Conservation (phyloP, 1,140 invertebrate species). For the Tetramorium parvispinum region DNA sequence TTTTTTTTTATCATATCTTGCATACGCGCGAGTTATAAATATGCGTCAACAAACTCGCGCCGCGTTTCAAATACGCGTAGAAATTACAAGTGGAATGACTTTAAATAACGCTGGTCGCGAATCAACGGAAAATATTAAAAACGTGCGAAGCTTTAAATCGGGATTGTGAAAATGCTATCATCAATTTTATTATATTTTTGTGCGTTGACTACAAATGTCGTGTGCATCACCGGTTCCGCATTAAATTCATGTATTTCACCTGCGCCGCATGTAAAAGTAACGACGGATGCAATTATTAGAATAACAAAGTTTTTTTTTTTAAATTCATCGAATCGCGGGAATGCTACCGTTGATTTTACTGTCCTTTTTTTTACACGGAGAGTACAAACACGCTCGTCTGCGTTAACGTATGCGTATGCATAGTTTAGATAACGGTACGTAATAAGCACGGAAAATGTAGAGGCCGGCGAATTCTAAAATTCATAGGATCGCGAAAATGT, state of each 20-base stretch:
- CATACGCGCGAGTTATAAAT: neutral
- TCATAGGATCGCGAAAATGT: conserved; percentile 21
- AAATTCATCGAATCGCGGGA: neutral
- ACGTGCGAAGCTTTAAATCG: neutral
- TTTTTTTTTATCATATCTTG: conserved; percentile 9
- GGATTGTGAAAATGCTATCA: neutral
- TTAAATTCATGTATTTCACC: neutral
- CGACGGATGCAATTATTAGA: neutral
- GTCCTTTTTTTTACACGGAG: neutral
- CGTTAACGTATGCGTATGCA: neutral
- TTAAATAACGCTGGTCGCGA: neutral
- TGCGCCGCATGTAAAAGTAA: neutral
- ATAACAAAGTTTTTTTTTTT: neutral
- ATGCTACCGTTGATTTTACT: neutral
- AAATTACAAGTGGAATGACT: conserved; percentile 1
- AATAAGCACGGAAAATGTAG: conserved; percentile 19
- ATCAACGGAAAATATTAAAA: conserved; percentile 4
- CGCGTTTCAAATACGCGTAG: neutral
- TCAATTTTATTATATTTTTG: neutral
- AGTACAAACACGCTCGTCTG: neutral
- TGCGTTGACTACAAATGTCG: neutral
- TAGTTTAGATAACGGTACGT: conserved; percentile 32
- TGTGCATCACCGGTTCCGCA: neutral
- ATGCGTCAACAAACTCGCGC: neutral
- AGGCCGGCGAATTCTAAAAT: conserved; percentile 15